Percentiles rank a stretch among this genome's conserved stretches.
Conservation (phyloP, 1,140 invertebrate species). For the Brachionus manjavacas region DNA sequence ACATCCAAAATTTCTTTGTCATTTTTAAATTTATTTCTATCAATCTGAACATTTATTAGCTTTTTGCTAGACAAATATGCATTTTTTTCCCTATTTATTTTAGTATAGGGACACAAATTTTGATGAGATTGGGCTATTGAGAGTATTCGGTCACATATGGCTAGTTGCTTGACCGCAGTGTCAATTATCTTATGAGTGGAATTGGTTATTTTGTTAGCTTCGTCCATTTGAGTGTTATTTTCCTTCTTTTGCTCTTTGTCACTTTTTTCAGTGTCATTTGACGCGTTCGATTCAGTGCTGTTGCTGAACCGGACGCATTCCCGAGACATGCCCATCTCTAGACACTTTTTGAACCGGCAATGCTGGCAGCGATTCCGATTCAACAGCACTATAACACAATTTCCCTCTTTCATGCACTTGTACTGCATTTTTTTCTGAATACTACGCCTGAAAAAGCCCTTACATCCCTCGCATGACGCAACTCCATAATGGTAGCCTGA, state of each 20-base stretch:
- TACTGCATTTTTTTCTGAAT: slow-evolving; percentile 57
- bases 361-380: slow-evolving; percentile 56
- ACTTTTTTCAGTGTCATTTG: background rate
- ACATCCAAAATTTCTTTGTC: background rate
- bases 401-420: slow-evolving; percentile 56
- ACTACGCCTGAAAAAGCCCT: slow-evolving; percentile 58
- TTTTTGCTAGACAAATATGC: background rate
- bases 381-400: slow-evolving; percentile 54
- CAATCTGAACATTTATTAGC: background rate
- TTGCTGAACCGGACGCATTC: slow-evolving; percentile 54
- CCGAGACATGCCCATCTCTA: slow-evolving; percentile 44
- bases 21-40: background rate
- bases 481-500: slow-evolving; percentile 58
- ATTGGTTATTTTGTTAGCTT: slow-evolving; percentile 6
- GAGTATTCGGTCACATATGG: slow-evolving; percentile 22
- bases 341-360: slow-evolving; percentile 58
- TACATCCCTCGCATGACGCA: slow-evolving; percentile 57
- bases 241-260: background rate
- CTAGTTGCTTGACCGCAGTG: background rate
- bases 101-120: slow-evolving; percentile 23
- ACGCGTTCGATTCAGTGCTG: background rate
- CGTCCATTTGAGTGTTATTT: background rate
- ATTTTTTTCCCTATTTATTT: slow-evolving; percentile 15
- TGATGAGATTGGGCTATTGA: background rate
- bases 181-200: slow-evolving; percentile 24